A percentile compares a stretch with the other conserved stretches of the same genome.
Conservation (phyloP, 2,797 vertebrate species). For the Hypotaenidia okinawae region DNA sequence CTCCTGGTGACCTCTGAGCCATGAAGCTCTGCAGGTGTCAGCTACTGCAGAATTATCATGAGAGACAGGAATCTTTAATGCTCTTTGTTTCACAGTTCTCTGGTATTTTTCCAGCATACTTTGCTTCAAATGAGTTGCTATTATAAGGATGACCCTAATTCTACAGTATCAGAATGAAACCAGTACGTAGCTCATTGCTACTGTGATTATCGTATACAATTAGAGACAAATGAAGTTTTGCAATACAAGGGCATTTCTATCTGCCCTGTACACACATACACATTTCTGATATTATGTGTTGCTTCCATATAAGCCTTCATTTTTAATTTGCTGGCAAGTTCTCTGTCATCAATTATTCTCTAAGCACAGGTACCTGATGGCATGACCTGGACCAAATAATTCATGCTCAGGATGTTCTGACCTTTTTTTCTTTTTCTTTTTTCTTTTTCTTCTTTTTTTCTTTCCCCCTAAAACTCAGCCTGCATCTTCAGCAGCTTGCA, state of each 20-base stretch:
- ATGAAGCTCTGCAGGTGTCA: background rate
- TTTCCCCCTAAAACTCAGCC: background rate
- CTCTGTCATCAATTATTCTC: background rate
- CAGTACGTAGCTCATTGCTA: background rate
- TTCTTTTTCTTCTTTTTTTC: background rate
- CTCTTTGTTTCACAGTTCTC: background rate
- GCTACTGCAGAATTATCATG: background rate
- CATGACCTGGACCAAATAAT: background rate
- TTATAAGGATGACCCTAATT: background rate
- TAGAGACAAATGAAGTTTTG: background rate
- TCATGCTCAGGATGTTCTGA: background rate
- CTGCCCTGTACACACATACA: background rate
- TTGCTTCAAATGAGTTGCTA: background rate
- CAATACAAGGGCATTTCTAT: background rate
- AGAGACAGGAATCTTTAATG: background rate
- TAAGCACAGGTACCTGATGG: background rate
- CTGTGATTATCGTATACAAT: background rate
- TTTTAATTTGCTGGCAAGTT: background rate
- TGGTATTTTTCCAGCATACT: background rate
- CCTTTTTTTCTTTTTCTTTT: background rate
- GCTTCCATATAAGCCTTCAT: background rate
- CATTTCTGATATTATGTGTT: background rate
- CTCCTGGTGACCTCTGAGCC: conserved; percentile 16
- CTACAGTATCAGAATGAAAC: background rate
- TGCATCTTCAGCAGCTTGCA: background rate